A percentile compares a stretch with the other conserved stretches of the same genome.
These are phyloP conservation scores for Tuta absoluta DNA, from an alignment of 2,888 invertebrate genomes.

Conservation along the genomic window DNA sequence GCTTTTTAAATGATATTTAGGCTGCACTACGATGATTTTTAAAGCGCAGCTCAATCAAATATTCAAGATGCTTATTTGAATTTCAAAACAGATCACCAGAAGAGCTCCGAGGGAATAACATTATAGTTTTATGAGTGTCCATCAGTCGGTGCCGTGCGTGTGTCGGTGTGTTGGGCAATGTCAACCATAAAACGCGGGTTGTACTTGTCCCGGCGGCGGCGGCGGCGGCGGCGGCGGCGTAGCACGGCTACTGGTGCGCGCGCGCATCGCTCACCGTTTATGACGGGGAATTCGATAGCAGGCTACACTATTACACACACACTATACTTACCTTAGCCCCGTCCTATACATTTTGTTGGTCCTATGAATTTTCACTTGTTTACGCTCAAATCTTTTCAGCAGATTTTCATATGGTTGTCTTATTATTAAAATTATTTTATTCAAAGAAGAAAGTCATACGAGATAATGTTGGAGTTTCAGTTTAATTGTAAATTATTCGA, in stretches of 20 bases:
- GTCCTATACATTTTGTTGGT: too few relatives aligned
- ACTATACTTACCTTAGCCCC: too few relatives aligned
- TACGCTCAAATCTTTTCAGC: too few relatives aligned
- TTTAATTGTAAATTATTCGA: too few relatives aligned
- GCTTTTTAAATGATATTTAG: background rate
- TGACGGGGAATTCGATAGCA: background rate
- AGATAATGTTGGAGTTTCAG: too few relatives aligned
- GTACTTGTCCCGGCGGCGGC: background rate
- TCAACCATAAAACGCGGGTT: slow-evolving; percentile 39
- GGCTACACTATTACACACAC: too few relatives aligned
- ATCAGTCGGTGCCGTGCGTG: slow-evolving; percentile 48
- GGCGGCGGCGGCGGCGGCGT: slow-evolving; percentile 13
- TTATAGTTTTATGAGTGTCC: slow-evolving; percentile 52
- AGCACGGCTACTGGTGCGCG: slow-evolving; percentile 10
- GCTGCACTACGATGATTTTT: background rate
- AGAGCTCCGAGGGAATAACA: slow-evolving; percentile 38
- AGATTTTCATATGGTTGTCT: too few relatives aligned
- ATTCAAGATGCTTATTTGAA: slow-evolving; percentile 14
- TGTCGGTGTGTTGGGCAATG: slow-evolving; percentile 35
- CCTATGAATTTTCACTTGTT: too few relatives aligned
- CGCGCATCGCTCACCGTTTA: background rate
- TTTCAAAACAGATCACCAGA: slow-evolving; percentile 2
- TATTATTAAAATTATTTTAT: too few relatives aligned
- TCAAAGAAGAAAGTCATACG: too few relatives aligned
- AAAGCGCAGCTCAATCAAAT: background rate